Percentiles rank a stretch among this genome's conserved stretches.
Evolutionary conservation across 1,140 invertebrate species (phyloP).

Genomic region (Ostrea edulis): DNA sequence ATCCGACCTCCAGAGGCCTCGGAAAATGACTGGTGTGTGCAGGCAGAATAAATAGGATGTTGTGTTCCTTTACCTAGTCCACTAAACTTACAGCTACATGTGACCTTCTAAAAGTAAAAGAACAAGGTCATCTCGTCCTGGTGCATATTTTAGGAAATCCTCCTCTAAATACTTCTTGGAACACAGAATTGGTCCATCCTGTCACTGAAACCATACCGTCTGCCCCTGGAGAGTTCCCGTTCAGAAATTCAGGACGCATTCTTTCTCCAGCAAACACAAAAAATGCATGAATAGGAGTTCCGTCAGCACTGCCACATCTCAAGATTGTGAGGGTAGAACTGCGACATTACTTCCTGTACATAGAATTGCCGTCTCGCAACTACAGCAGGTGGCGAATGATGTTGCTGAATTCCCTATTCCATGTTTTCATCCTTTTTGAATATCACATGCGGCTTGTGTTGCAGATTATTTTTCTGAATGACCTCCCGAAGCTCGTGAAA

Average conservation of each 20-base stretch:
- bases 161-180: constrained; percentile 44
- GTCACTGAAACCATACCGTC: constrained; percentile 40
- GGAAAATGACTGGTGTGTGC: constrained; percentile 52
- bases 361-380: not conserved
- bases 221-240: constrained; percentile 2
- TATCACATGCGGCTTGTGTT: constrained; percentile 10
- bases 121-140: not conserved
- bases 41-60: constrained; percentile 51
- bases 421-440: constrained; percentile 23
- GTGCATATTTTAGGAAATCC: constrained; percentile 53
- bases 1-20: constrained; percentile 51
- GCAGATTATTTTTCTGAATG: not conserved
- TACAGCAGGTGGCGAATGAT: not conserved
- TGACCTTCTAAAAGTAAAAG: constrained; percentile 33
- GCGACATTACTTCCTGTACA: too few relatives aligned
- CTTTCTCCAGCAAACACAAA: constrained; percentile 77
- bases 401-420: too few relatives aligned
- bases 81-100: constrained; percentile 11
- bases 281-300: constrained; percentile 73
- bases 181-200: constrained; percentile 48
- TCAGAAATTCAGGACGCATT: constrained; percentile 65
- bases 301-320: constrained; percentile 75
- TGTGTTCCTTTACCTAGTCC: constrained; percentile 38
- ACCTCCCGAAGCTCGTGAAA: not conserved
- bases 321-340: constrained; percentile 77